Conservation (phyloP, 1,140 invertebrate species). For the Aphis gossypii region DNA sequence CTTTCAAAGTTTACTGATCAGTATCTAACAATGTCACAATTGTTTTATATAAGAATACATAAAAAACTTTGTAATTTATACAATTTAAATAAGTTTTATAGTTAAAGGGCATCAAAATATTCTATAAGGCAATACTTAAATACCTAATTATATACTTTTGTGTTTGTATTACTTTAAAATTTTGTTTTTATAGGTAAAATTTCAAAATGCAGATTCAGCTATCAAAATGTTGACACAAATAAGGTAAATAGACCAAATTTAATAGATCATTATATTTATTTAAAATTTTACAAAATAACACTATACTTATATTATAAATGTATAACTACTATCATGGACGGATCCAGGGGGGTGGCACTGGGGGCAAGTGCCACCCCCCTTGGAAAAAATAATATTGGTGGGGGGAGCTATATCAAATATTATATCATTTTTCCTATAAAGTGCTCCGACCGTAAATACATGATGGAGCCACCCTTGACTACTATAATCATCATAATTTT, state of each 20-base stretch:
- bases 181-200: slow-evolving; percentile 3
- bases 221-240: slow-evolving; percentile 28
- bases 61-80: too few relatives aligned
- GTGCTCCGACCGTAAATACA: too few relatives aligned
- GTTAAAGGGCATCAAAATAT: neutral
- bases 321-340: neutral
- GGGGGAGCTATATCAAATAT: too few relatives aligned
- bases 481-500: neutral
- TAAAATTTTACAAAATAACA: neutral
- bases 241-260: neutral
- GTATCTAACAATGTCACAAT: too few relatives aligned
- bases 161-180: neutral
- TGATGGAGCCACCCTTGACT: too few relatives aligned
- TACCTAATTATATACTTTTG: neutral
- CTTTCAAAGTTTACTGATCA: too few relatives aligned
- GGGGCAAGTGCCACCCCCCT: too few relatives aligned
- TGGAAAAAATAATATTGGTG: too few relatives aligned
- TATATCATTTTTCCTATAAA: too few relatives aligned
- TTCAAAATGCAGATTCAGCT: slow-evolving; percentile 9
- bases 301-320: neutral
- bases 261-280: neutral
- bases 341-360: too few relatives aligned
- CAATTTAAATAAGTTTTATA: neutral
- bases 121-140: neutral
- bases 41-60: too few relatives aligned